phyloP scores from a whole-genome alignment of 2,888 invertebrate species.

The Limnephilus rhombicus region DNA sequence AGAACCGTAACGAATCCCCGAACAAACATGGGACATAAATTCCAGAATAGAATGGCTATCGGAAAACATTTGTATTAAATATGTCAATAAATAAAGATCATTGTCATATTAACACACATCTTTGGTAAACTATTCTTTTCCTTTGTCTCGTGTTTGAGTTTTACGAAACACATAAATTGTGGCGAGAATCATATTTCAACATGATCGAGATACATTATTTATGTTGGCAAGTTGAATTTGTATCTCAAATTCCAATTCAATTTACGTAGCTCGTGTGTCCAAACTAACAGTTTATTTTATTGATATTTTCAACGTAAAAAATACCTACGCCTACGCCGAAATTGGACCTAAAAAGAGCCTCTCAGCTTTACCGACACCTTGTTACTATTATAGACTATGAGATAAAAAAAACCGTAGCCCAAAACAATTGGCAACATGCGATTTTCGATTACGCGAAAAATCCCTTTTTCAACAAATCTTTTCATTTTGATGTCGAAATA shows the following conservation, averaged over 20 bases:
- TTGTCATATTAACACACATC: conserved; percentile 32
- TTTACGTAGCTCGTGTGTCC: background rate
- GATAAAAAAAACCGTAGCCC: background rate
- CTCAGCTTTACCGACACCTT: background rate
- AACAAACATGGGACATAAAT: conserved; percentile 26
- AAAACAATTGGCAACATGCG: background rate
- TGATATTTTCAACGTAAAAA: background rate
- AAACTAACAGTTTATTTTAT: background rate
- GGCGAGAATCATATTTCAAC: conserved; percentile 18
- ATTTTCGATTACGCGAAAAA: background rate
- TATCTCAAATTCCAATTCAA: background rate
- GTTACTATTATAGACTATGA: background rate
- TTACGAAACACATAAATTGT: background rate
- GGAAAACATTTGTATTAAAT: conserved; percentile 36
- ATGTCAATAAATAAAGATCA: conserved; percentile 41
- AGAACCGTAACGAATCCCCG: background rate
- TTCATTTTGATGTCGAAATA: background rate
- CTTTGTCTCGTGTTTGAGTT: conserved; percentile 24
- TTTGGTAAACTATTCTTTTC: conserved; percentile 8
- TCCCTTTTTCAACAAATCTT: background rate
- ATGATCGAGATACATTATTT: background rate
- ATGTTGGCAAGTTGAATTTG: background rate
- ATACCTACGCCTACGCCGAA: background rate
- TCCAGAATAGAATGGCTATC: conserved; percentile 2
- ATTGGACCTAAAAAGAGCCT: background rate